phyloP scores from a whole-genome alignment of 2,113 vertebrate species.

The Gymnorhina tibicen region DNA sequence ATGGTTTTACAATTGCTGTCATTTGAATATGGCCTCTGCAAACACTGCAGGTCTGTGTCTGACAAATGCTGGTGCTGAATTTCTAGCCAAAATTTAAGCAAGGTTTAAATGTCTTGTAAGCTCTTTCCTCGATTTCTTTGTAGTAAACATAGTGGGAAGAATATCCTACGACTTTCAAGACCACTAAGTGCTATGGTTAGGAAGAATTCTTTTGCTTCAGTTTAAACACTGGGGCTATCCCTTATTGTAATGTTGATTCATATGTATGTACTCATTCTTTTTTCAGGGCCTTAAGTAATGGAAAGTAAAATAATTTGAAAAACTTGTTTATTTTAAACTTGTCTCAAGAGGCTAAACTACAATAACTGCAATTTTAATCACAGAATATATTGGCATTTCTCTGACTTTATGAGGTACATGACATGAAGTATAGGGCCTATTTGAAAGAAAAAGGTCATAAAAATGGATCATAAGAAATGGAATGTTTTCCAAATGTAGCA shows the following conservation, averaged over 20 bases:
- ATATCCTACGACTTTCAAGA: slow-evolving; percentile 46
- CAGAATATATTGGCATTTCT: slow-evolving; percentile 58
- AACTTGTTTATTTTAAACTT: slow-evolving; percentile 56
- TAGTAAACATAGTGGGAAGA: slow-evolving; percentile 42
- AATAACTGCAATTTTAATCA: slow-evolving; percentile 64
- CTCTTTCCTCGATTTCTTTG: slow-evolving; percentile 35
- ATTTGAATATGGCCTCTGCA: background rate
- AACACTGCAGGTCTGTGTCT: background rate
- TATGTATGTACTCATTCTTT: slow-evolving; percentile 10
- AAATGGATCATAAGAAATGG: background rate
- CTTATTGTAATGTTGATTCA: slow-evolving; percentile 55
- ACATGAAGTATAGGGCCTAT: background rate
- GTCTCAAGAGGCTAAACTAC: slow-evolving; percentile 60
- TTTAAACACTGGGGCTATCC: slow-evolving; percentile 41
- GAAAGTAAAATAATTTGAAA: slow-evolving; percentile 47
- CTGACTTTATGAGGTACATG: slow-evolving; percentile 51
- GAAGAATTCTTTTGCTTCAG: slow-evolving; percentile 39
- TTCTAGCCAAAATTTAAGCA: background rate
- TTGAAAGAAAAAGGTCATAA: slow-evolving; percentile 21
- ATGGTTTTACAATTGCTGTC: background rate
- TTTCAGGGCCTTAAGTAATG: slow-evolving; percentile 33
- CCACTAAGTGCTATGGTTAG: slow-evolving; percentile 16
- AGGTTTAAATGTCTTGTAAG: background rate
- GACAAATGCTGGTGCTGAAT: background rate
- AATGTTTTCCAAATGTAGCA: background rate